Conservation (phyloP, 2,113 vertebrate species). For the Clarias gariepinus region DNA sequence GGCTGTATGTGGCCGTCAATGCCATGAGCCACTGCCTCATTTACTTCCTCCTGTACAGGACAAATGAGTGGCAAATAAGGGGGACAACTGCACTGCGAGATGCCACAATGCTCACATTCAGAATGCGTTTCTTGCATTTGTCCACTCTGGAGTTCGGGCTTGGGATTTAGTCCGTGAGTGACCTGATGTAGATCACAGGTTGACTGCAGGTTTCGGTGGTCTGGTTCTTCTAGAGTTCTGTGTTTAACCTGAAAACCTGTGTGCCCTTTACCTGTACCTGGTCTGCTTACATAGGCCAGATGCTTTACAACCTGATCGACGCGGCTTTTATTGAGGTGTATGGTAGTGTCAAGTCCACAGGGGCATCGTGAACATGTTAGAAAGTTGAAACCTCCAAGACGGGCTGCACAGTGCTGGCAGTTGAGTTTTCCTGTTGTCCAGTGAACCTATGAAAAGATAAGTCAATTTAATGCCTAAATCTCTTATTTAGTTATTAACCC, state of each 20-base stretch:
- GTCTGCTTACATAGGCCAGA: slow-evolving; percentile 60
- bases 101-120: slow-evolving; percentile 7
- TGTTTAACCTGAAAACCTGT: background rate
- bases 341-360: slow-evolving; percentile 73
- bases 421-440: slow-evolving; percentile 85
- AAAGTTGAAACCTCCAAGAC: slow-evolving; percentile 85
- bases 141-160: slow-evolving; percentile 4
- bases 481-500: background rate
- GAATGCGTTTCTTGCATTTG: background rate
- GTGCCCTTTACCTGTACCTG: slow-evolving; percentile 14
- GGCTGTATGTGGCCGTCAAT: background rate
- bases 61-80: slow-evolving; percentile 43
- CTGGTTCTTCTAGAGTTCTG: slow-evolving; percentile 14
- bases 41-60: background rate
- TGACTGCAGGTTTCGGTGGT: background rate
- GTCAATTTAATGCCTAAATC: background rate
- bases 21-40: background rate
- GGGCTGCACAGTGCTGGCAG: slow-evolving; percentile 81
- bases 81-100: slow-evolving; percentile 37
- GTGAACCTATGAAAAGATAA: slow-evolving; percentile 69
- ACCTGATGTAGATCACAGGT: background rate
- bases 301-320: slow-evolving; percentile 71
- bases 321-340: slow-evolving; percentile 80
- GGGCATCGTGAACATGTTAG: slow-evolving; percentile 74
- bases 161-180: background rate